A percentile compares a stretch with the other conserved stretches of the same genome.
These are phyloP conservation scores for Frankliniella intonsa DNA, from an alignment of 2,888 invertebrate genomes.

Conservation along the genomic window DNA sequence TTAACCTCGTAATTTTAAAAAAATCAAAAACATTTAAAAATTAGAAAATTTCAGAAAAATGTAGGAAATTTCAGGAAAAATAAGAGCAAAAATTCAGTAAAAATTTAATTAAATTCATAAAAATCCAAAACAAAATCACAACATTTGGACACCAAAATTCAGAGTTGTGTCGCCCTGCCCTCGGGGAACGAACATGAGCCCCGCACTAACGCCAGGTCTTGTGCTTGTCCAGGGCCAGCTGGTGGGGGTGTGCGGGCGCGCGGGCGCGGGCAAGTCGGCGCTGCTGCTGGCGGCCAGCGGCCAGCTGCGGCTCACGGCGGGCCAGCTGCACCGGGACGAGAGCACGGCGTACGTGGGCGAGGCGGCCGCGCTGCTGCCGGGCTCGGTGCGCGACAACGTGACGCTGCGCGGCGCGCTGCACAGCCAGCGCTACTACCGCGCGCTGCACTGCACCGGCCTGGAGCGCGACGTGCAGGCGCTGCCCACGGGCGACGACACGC, in stretches of 20 bases:
- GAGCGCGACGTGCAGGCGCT: slow-evolving; percentile 26
- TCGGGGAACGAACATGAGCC: too few relatives aligned
- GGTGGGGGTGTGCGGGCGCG: slow-evolving; percentile 53
- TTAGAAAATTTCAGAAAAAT: too few relatives aligned
- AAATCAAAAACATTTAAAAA: too few relatives aligned
- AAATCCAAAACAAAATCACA: too few relatives aligned
- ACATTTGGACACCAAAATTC: too few relatives aligned
- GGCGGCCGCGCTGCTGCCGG: slow-evolving; percentile 58
- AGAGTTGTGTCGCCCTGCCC: too few relatives aligned
- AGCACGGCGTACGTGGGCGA: slow-evolving; percentile 52
- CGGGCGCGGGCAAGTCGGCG: slow-evolving; percentile 55
- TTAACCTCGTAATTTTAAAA: too few relatives aligned
- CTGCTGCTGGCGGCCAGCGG: slow-evolving; percentile 52
- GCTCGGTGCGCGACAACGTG: slow-evolving; percentile 54
- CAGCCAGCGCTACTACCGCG: slow-evolving; percentile 29
- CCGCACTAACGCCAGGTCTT: too few relatives aligned
- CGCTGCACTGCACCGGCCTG: slow-evolving; percentile 30
- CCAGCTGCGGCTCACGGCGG: slow-evolving; percentile 47
- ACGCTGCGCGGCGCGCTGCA: slow-evolving; percentile 42
- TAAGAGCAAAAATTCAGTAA: too few relatives aligned
- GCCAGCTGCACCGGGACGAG: slow-evolving; percentile 49
- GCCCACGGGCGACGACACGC: slow-evolving; percentile 24
- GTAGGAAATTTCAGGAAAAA: too few relatives aligned
- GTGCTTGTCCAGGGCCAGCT: slow-evolving; percentile 45
- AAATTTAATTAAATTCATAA: too few relatives aligned